Base-by-base conservation (phyloP, 2,797 vertebrate genomes). In the Muraenolepis orangiensis region DNA sequence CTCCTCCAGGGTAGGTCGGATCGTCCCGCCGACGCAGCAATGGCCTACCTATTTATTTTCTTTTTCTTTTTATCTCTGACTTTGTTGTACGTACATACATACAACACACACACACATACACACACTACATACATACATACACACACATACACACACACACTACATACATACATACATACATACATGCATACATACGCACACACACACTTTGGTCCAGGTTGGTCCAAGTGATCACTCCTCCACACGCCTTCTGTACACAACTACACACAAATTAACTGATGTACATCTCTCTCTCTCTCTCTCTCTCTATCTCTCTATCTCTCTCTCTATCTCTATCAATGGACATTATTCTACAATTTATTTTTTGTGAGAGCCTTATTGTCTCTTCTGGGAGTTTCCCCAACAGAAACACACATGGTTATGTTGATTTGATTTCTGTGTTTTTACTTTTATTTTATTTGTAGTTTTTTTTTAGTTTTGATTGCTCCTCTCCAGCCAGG, bases 361-460 rank as follows among this genome's bases (percentile, higher is more conserved):
- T 81, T 84, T 76, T 85, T 85, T 87, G 82, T 87, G 82, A 78
- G 81, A 84, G 82, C 86, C 75, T 88, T 80, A 89, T 85, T 87
- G 77, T n/a, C 61, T 83, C 78, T 72, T 80, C 88, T 84, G 72
- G 2, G 81, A 87, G 82, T 88, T 86, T 86, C 83, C 42, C 3
- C 42, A 51, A n/a, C 46, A 51, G 18, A 51, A 13, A 42, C 40
- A 42, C 14, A 18, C 38, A 8, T 1, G 14, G 1, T n/a, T n/a
- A n/a, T n/a, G n/a, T n/a, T n/a, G n/a, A n/a, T n/a, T n/a, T n/a
- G n/a, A n/a, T n/a, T n/a, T n/a, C n/a, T n/a, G n/a, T n/a, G n/a
- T n/a, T n/a, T n/a, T n/a, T n/a, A n/a, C n/a, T n/a, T n/a, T n/a
- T n/a, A n/a, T n/a, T n/a, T n/a, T n/a, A n/a, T n/a, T n/a, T n/a